phyloP scores from a whole-genome alignment of 2,797 vertebrate genomes.

The Poecilia velifera region DNA sequence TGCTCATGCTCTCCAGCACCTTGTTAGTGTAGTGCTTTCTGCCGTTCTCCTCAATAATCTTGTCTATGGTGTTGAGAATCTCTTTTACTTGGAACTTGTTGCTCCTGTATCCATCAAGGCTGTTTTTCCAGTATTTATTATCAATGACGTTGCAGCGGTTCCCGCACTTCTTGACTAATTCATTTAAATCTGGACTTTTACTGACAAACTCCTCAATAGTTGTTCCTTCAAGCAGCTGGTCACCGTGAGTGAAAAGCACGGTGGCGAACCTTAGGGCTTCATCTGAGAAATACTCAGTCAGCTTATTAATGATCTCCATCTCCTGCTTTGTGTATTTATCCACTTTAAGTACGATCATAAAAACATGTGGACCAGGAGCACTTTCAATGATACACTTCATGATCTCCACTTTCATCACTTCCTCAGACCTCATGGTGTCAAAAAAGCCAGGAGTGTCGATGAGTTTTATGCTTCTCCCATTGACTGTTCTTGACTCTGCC shows the following conservation, averaged over 20 bases:
- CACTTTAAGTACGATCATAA: conserved; percentile 29
- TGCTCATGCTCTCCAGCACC: not conserved
- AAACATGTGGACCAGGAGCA: conserved; percentile 2
- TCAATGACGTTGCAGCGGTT: conserved; percentile 3
- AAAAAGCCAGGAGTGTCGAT: conserved; percentile 12
- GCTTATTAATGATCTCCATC: not conserved
- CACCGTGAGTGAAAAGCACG: conserved; percentile 2
- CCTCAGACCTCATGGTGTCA: not conserved
- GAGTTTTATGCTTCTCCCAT: not conserved
- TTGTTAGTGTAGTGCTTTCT: conserved; percentile 23
- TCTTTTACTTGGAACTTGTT: conserved; percentile 36
- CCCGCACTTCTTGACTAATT: not conserved
- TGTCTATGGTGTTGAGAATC: conserved; percentile 37
- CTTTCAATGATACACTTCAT: not conserved
- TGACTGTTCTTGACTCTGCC: not conserved
- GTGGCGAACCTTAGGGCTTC: not conserved
- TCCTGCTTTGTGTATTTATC: conserved; percentile 32
- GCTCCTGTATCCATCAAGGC: not conserved
- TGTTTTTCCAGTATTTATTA: conserved; percentile 8
- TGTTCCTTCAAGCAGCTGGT: not conserved
- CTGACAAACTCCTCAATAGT: not conserved
- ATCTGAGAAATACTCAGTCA: conserved; percentile 2
- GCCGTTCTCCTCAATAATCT: conserved; percentile 5
- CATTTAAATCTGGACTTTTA: not conserved
- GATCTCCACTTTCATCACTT: not conserved